These are phyloP conservation scores for Drosophila suzukii DNA, from an alignment of 1,140 invertebrate genomes.

Conservation along the genomic window DNA sequence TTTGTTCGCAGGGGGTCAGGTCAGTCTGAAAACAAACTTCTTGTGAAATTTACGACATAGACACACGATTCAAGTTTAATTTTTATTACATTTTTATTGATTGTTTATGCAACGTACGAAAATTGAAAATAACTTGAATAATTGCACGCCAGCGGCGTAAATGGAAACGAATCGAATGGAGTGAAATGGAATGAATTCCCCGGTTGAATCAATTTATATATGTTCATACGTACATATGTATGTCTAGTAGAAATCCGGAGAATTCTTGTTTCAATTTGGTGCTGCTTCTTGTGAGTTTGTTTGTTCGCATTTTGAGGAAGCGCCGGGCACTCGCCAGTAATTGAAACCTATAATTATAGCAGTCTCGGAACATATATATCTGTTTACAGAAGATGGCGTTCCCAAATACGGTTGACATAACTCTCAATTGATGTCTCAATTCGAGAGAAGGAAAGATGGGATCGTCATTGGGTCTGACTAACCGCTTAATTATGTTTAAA, in stretches of 20 bases:
- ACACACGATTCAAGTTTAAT: constrained; percentile 12
- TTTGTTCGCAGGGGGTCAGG: constrained; percentile 20
- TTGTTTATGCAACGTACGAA: constrained; percentile 24
- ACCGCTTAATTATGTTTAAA: constrained; percentile 70
- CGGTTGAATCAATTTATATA: constrained; percentile 49
- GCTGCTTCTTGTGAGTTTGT: constrained; percentile 24
- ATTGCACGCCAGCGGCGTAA: constrained; percentile 52
- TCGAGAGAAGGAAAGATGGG: constrained; percentile 28
- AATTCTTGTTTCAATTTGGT: constrained; percentile 51
- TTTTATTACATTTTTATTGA: constrained; percentile 40
- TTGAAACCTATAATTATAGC: constrained; percentile 73
- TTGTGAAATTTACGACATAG: constrained; percentile 19
- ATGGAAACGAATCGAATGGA: constrained; percentile 29
- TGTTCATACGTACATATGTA: neutral
- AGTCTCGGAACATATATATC: constrained; percentile 16
- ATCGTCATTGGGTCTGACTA: constrained; percentile 37
- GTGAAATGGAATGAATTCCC: constrained; percentile 16
- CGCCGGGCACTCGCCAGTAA: constrained; percentile 46
- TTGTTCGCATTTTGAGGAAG: constrained; percentile 53
- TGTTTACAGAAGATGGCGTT: constrained; percentile 26
- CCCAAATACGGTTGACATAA: constrained; percentile 41
- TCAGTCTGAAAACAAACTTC: constrained; percentile 14
- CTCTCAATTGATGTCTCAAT: constrained; percentile 75
- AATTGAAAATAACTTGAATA: constrained; percentile 58
- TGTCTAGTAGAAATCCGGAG: constrained; percentile 23